A percentile compares a stretch with the other conserved stretches of the same genome.
Evolutionary conservation across 2,113 vertebrate genomes (phyloP).

Genomic region (Cheirogaleus medius): DNA sequence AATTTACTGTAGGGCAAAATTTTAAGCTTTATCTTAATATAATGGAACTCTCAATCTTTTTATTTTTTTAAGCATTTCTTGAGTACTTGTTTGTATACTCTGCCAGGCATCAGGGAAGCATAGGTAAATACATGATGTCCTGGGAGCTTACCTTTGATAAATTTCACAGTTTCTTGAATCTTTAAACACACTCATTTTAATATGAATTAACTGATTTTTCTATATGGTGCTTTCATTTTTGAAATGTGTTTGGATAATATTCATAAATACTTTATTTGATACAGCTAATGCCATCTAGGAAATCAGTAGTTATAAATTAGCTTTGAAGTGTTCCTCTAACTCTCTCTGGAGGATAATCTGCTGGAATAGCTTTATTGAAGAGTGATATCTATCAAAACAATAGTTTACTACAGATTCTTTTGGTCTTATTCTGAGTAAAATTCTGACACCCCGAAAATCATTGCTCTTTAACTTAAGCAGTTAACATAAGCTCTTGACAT

Average conservation of each 20-base stretch:
- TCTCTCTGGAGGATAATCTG: not conserved
- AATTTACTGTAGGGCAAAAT: not conserved
- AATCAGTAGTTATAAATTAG: not conserved
- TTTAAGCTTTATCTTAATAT: not conserved
- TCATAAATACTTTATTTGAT: not conserved
- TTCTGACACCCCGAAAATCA: not conserved
- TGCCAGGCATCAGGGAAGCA: not conserved
- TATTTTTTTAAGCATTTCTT: not conserved
- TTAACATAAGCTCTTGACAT: not conserved
- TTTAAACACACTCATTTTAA: not conserved
- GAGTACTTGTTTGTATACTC: not conserved
- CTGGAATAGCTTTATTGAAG: not conserved
- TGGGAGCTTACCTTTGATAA: not conserved
- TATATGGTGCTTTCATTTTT: not conserved
- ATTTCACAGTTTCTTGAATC: not conserved
- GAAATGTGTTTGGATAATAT: not conserved
- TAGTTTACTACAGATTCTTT: not conserved
- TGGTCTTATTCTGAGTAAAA: not conserved
- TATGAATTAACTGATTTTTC: not conserved
- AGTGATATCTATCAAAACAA: not conserved
- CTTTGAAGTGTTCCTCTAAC: not conserved
- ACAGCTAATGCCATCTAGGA: not conserved
- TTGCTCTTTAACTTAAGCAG: not conserved
- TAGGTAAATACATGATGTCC: not conserved
- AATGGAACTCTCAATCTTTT: not conserved